These are phyloP conservation scores for Trachelipus rathkii DNA, from an alignment of 1,140 invertebrate species.

Conservation along the genomic window DNA sequence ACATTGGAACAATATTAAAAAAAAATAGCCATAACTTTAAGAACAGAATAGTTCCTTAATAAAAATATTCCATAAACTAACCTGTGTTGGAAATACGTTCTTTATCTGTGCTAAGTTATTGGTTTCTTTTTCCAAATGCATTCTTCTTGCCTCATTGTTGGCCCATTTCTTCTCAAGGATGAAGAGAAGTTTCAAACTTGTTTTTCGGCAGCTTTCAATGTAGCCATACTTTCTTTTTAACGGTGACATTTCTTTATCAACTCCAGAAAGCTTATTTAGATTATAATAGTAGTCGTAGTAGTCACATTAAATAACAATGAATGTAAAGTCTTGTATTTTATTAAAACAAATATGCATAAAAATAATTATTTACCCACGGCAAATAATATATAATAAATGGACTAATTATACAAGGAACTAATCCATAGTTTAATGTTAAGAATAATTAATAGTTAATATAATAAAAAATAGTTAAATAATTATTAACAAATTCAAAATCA, in stretches of 20 bases:
- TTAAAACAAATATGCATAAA: not conserved
- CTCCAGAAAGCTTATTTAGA: slow-evolving; percentile 34
- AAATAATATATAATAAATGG: too few species aligned
- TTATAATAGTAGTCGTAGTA: too few species aligned
- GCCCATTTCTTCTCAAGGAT: slow-evolving; percentile 44
- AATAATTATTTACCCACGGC: not conserved
- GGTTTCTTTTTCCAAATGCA: slow-evolving; percentile 42
- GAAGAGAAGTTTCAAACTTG: slow-evolving; percentile 37
- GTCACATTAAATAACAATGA: not conserved
- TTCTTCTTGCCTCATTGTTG: slow-evolving; percentile 32
- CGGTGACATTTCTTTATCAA: slow-evolving; percentile 35
- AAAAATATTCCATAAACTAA: not conserved
- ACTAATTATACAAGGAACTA: too few species aligned
- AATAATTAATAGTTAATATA: too few species aligned
- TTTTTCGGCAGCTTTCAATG: slow-evolving; percentile 39
- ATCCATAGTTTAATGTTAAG: too few species aligned
- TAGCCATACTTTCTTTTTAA: slow-evolving; percentile 32
- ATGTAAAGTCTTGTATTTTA: not conserved
- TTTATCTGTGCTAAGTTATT: slow-evolving; percentile 38
- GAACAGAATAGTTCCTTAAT: too few species aligned
- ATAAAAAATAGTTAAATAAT: too few species aligned
- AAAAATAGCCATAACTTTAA: too few species aligned
- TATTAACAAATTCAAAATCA: too few species aligned
- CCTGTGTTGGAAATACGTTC: slow-evolving; percentile 39
- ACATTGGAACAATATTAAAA: too few species aligned